Evolutionary conservation across 2,797 vertebrate genomes (phyloP).

Genomic region (Brachyrhaphis roseni): DNA sequence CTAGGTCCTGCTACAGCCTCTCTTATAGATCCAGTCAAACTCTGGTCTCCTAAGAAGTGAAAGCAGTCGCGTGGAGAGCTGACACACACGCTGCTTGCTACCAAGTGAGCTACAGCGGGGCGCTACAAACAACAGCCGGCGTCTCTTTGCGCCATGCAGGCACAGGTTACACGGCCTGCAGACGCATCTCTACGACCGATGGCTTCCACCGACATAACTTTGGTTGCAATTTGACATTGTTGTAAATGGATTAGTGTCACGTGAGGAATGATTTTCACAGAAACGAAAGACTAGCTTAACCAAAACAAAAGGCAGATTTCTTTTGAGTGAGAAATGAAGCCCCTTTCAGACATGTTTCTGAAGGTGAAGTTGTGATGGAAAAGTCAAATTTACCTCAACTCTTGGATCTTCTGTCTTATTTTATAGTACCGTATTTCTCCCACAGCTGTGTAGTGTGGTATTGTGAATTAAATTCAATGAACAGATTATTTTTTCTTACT

Average conservation of each 20-base stretch:
- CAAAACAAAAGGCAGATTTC: background rate
- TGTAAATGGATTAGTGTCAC: slow-evolving; percentile 28
- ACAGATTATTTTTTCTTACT: background rate
- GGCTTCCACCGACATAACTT: slow-evolving; percentile 45
- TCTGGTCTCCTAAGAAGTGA: slow-evolving; percentile 44
- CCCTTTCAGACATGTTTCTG: slow-evolving; percentile 44
- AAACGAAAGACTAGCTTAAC: slow-evolving; percentile 15
- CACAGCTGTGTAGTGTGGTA: background rate
- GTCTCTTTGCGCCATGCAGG: slow-evolving; percentile 28
- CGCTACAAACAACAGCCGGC: slow-evolving; percentile 65
- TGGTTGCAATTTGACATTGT: slow-evolving; percentile 48
- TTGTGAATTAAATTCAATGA: background rate
- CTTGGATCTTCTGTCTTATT: background rate
- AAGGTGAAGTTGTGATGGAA: background rate
- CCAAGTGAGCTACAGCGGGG: slow-evolving; percentile 62
- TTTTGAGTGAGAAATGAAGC: slow-evolving; percentile 20
- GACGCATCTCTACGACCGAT: slow-evolving; percentile 14
- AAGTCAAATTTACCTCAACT: background rate
- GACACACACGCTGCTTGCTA: slow-evolving; percentile 46
- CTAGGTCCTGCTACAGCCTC: slow-evolving; percentile 12
- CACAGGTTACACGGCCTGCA: slow-evolving; percentile 31
- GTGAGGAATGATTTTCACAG: slow-evolving; percentile 30
- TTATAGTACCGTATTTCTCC: background rate
- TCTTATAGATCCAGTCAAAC: slow-evolving; percentile 24
- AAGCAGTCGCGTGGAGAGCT: slow-evolving; percentile 53